These are phyloP conservation scores for Musca vetustissima DNA, from an alignment of 1,140 invertebrate genomes.

Conservation along the genomic window DNA sequence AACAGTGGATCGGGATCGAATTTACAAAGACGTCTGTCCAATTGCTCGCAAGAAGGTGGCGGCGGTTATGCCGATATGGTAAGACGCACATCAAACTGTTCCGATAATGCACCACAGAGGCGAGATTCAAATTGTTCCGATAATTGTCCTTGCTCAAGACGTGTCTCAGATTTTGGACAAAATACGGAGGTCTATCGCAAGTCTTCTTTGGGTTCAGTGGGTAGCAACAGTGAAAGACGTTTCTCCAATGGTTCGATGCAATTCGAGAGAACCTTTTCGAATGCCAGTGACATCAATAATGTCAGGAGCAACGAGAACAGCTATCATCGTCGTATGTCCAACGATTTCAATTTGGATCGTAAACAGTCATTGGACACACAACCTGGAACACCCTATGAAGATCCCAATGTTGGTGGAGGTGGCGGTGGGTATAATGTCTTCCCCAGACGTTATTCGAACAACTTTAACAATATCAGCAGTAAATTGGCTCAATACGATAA, in stretches of 20 bases:
- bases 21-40: slow-evolving; percentile 44
- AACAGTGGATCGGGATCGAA: slow-evolving; percentile 9
- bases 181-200: slow-evolving; percentile 37
- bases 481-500: slow-evolving; percentile 52
- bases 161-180: slow-evolving; percentile 47
- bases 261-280: slow-evolving; percentile 50
- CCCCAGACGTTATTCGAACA: slow-evolving; percentile 49
- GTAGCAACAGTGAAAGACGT: slow-evolving; percentile 43
- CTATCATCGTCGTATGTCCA: slow-evolving; percentile 42
- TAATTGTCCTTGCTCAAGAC: slow-evolving; percentile 47
- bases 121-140: slow-evolving; percentile 54
- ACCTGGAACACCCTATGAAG: slow-evolving; percentile 27
- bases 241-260: slow-evolving; percentile 53
- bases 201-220: slow-evolving; percentile 49
- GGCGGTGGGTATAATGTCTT: slow-evolving; percentile 51
- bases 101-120: slow-evolving; percentile 42
- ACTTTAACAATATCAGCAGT: slow-evolving; percentile 46
- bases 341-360: slow-evolving; percentile 47
- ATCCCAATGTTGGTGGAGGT: slow-evolving; percentile 45
- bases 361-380: slow-evolving; percentile 38
- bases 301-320: slow-evolving; percentile 8
- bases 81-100: slow-evolving; percentile 49
- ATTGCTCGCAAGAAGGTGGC: slow-evolving; percentile 42
- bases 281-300: slow-evolving; percentile 40
- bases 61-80: slow-evolving; percentile 33